Evolutionary conservation across 2,888 invertebrate species (phyloP), one percentile per base, ranked within the genome.

Genomic region (Xestia ashworthii): DNA sequence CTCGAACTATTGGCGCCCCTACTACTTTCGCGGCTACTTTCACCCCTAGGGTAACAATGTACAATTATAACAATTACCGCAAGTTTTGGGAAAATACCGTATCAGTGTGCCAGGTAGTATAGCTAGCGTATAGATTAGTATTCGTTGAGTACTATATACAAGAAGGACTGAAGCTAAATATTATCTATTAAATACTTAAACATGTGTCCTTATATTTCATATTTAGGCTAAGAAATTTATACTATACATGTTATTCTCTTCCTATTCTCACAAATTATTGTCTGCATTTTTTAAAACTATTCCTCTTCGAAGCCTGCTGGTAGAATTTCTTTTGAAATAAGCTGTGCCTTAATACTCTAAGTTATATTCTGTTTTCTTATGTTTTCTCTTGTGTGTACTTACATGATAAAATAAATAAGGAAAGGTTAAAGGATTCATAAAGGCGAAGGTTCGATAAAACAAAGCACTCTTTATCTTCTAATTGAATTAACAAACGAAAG

Each of bases 401-500:
- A 50, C 6, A 50, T 8, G 50, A 50, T 50, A 50, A 50, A 50
- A 50, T 50, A 76, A 60, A 60, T 38, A 81, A 50, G 48, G 46
- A 62, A 79, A 76, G 14, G 19, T 77, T 22, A 32, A 44, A 12
- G 12, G 14, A 41, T 44, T 14, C 8, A 3, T 2, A 6, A 32
- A 32, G 32, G 32, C 50, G 4, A 67, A 67, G 82, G 22, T 41
- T 16, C 8, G 12, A 25, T 19, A 16, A 38, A 58, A 81, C 66
- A 58, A 50, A 50, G 22, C 6, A 50, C 14, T 25, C 6, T 65
- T 12, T 19, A 38, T 16, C 19, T 58, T 14, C 11, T 55, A 12
- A 74, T 66, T 66, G 12, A 38, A 46, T 48, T 25, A 8, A 38
- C n/a, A 66, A 62, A 67, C n/a, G 19, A 64, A 82, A 67, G 19